These are phyloP conservation scores for Frankliniella fusca DNA, from an alignment of 2,888 invertebrate genomes.

Conservation along the genomic window DNA sequence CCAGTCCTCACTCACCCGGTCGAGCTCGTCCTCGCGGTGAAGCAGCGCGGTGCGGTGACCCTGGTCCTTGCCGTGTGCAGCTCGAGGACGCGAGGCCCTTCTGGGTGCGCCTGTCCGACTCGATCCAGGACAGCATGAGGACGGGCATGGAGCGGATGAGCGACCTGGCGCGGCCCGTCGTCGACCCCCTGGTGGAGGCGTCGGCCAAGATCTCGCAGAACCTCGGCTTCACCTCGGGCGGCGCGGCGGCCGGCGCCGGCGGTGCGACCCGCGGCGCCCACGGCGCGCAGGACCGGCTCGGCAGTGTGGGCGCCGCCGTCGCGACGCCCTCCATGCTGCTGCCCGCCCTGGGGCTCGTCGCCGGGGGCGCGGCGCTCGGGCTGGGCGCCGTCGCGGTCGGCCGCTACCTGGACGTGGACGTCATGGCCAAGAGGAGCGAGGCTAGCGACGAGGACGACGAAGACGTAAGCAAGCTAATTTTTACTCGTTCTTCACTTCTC, in stretches of 20 bases:
- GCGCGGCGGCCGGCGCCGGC: conserved; percentile 42
- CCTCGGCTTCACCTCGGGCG: conserved; percentile 54
- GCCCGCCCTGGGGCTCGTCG: conserved; percentile 71
- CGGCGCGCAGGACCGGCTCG: conserved; percentile 15
- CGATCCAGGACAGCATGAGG: conserved; percentile 67
- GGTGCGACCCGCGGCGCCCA: conserved; percentile 62
- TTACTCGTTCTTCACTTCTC: too few relatives aligned
- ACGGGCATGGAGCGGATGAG: conserved; percentile 66
- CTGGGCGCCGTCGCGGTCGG: conserved; percentile 78
- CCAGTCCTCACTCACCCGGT: not conserved
- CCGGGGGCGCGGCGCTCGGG: conserved; percentile 76
- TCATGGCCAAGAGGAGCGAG: conserved; percentile 54
- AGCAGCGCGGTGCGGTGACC: not conserved
- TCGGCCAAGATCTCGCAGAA: conserved; percentile 75
- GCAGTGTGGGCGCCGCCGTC: conserved; percentile 48
- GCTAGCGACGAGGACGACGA: conserved; percentile 45
- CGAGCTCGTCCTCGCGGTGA: not conserved
- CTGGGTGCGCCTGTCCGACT: conserved; percentile 69
- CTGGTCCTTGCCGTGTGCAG: conserved; percentile 44
- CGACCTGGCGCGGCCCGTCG: conserved; percentile 61
- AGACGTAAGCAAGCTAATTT: conserved; percentile 46
- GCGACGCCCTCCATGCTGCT: conserved; percentile 59
- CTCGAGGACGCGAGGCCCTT: conserved; percentile 57
- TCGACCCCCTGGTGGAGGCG: conserved; percentile 71
- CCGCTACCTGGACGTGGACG: conserved; percentile 59